phyloP scores from a whole-genome alignment of 1,140 invertebrate genomes.

The Drosophila sp. region DNA sequence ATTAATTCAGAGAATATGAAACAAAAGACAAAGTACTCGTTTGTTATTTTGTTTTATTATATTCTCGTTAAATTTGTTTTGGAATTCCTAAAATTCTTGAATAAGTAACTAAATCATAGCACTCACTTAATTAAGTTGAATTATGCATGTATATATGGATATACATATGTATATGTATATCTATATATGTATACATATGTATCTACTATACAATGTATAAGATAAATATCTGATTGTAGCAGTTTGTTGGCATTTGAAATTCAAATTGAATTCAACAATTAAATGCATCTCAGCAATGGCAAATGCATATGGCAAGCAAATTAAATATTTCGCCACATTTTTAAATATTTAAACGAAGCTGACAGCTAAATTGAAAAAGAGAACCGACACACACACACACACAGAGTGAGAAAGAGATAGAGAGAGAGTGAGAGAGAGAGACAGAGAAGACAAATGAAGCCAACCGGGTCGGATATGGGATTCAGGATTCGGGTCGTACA shows the following conservation, averaged over 20 bases:
- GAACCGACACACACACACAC: conserved; percentile 17
- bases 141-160: not conserved
- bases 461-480: conserved; percentile 26
- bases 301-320: conserved; percentile 56
- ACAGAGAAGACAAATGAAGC: conserved; percentile 22
- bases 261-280: conserved; percentile 38
- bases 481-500: conserved; percentile 52
- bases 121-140: conserved; percentile 6
- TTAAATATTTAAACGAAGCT: conserved; percentile 51
- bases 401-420: not conserved
- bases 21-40: not conserved
- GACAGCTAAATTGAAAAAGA: conserved; percentile 62
- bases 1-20: conserved; percentile 5
- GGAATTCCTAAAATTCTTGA: conserved; percentile 12
- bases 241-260: conserved; percentile 14
- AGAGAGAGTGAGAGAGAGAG: not conserved
- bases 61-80: conserved; percentile 37
- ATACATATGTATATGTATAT: not conserved
- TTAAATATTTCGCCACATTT: conserved; percentile 51
- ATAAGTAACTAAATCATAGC: conserved; percentile 9
- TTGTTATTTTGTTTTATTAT: not conserved
- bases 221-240: conserved; percentile 3
- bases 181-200: too few relatives aligned
- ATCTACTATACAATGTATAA: not conserved
- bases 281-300: conserved; percentile 40